Evolutionary conservation across 2,888 invertebrate genomes (phyloP).

Genomic region (Melangyna quadrimaculata): DNA sequence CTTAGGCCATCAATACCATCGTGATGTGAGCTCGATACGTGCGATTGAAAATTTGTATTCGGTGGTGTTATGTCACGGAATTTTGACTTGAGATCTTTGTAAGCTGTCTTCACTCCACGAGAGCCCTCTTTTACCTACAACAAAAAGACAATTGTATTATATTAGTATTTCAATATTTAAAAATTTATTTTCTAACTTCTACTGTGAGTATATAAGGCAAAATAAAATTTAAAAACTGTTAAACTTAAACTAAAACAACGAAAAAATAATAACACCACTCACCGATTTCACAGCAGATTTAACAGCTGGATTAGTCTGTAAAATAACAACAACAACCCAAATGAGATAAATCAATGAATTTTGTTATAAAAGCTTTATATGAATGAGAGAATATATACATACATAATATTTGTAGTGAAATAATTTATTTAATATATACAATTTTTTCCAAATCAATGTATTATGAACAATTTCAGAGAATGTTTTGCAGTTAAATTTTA

Average conservation of each 20-base stretch:
- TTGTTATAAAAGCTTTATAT: slow-evolving; percentile 53
- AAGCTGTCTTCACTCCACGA: slow-evolving; percentile 89
- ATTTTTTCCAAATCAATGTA: neutral
- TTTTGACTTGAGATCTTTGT: slow-evolving; percentile 88
- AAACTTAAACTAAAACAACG: slow-evolving; percentile 11
- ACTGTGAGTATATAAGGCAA: slow-evolving; percentile 16
- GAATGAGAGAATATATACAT: slow-evolving; percentile 45
- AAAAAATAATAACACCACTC: slow-evolving; percentile 82
- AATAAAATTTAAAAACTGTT: slow-evolving; percentile 32
- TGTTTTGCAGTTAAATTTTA: neutral
- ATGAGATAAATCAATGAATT: slow-evolving; percentile 64
- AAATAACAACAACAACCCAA: slow-evolving; percentile 77
- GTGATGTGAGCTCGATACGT: slow-evolving; percentile 77
- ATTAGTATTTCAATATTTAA: neutral
- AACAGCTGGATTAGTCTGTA: slow-evolving; percentile 96
- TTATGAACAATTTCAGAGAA: neutral
- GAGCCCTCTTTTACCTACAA: slow-evolving; percentile 87
- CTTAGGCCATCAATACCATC: slow-evolving; percentile 78
- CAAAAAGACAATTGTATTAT: neutral
- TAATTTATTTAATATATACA: slow-evolving; percentile 10
- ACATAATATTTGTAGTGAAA: slow-evolving; percentile 42
- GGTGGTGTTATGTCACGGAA: slow-evolving; percentile 81
- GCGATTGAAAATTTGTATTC: slow-evolving; percentile 77
- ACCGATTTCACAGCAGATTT: slow-evolving; percentile 96
- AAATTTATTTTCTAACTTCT: neutral